These are phyloP conservation scores for Phyllostomus discolor DNA, from an alignment of 2,113 vertebrate species.

Conservation along the genomic window DNA sequence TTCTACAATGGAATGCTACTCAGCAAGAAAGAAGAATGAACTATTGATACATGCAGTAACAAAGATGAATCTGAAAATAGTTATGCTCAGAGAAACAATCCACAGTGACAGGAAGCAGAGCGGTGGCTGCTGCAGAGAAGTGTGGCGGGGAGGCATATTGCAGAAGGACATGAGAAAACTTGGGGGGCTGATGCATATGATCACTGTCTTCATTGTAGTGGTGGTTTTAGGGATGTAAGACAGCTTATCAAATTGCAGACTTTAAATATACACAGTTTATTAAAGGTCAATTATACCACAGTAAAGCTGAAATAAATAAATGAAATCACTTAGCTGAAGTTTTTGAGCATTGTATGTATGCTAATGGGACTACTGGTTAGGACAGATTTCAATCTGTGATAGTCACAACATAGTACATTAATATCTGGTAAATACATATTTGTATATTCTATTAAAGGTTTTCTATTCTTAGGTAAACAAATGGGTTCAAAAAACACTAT, in stretches of 20 bases:
- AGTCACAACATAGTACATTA: not conserved
- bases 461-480: not conserved
- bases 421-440: not conserved
- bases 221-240: not conserved
- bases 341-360: not conserved
- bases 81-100: not conserved
- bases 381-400: not conserved
- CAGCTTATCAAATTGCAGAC: not conserved
- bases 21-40: not conserved
- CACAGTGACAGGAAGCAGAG: not conserved
- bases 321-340: not conserved
- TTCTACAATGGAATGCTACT: not conserved
- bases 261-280: not conserved
- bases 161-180: not conserved
- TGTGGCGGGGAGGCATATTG: not conserved
- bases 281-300: not conserved
- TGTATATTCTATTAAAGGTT: not conserved
- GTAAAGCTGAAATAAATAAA: not conserved
- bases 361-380: not conserved
- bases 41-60: not conserved
- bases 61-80: not conserved
- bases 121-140: not conserved
- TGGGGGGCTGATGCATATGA: not conserved
- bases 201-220: not conserved
- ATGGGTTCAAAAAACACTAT: not conserved